Percentiles rank a stretch among this genome's conserved stretches.
phyloP scores from a whole-genome alignment of 2,888 invertebrate species.

The Ichneumon xanthorius region DNA sequence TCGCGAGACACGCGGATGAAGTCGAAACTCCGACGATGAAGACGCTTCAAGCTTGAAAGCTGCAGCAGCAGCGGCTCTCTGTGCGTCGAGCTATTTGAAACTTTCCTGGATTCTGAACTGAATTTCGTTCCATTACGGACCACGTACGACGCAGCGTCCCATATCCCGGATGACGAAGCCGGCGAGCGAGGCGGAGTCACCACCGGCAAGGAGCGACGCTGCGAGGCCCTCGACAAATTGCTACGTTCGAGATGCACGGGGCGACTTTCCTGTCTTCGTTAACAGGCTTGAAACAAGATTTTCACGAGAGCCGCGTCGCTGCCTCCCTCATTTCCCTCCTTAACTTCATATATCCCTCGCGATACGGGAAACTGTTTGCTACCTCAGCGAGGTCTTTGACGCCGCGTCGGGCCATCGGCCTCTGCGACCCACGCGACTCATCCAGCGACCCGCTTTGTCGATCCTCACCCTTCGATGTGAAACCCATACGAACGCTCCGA shows the following conservation, averaged over 20 bases:
- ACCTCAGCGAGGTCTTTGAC: not conserved
- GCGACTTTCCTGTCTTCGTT: conserved; percentile 47
- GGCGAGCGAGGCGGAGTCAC: not conserved
- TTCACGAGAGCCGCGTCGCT: conserved; percentile 2
- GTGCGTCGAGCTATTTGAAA: conserved; percentile 24
- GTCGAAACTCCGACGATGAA: not conserved
- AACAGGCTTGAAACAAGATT: conserved; percentile 53
- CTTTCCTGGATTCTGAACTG: conserved; percentile 34
- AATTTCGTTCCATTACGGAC: conserved; percentile 37
- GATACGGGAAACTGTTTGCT: not conserved
- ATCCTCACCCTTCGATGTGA: too few relatives aligned
- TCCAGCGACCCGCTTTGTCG: too few relatives aligned
- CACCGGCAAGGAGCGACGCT: too few relatives aligned
- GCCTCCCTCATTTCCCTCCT: not conserved
- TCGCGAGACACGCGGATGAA: not conserved
- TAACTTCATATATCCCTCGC: not conserved
- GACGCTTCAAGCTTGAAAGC: not conserved
- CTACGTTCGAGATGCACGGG: conserved; percentile 37
- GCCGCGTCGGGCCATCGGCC: not conserved
- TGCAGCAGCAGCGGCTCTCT: not conserved
- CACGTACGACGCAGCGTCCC: not conserved
- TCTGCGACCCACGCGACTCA: too few relatives aligned
- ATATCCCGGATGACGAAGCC: not conserved
- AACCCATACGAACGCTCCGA: too few relatives aligned
- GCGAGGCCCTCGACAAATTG: not conserved